Percentiles rank a stretch among this genome's conserved stretches.
Conservation (phyloP, 2,113 vertebrate genomes). For the Spilogale gracilis region DNA sequence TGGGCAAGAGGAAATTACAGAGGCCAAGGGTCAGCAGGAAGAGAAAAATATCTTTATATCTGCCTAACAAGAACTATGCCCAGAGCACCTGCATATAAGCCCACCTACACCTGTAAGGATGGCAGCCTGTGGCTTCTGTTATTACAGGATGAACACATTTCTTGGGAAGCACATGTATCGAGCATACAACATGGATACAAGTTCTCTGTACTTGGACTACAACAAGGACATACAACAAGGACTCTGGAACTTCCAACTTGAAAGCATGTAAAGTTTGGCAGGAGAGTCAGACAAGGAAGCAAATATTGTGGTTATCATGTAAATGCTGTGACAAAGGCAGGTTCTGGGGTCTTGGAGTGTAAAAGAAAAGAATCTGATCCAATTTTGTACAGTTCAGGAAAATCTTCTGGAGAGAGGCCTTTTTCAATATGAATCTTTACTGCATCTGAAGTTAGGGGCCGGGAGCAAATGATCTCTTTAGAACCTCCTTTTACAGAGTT, state of each 20-base stretch:
- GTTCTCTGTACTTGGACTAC: too few species aligned
- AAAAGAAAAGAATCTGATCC: neutral
- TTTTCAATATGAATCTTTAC: neutral
- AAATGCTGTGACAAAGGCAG: neutral
- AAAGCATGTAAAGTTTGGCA: neutral
- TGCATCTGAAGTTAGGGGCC: neutral
- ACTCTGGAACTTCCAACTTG: neutral
- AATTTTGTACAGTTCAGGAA: neutral
- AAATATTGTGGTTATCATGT: neutral
- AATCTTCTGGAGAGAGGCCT: neutral
- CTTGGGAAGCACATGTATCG: accelerated
- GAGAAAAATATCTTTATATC: neutral
- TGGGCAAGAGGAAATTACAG: neutral
- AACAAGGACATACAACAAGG: neutral
- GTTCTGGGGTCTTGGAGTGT: neutral
- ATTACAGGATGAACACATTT: neutral
- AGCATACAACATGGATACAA: too few species aligned
- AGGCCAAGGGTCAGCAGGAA: neutral
- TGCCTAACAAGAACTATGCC: neutral
- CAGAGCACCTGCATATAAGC: neutral
- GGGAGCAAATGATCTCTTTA: neutral
- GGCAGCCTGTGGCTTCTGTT: neutral
- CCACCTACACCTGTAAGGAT: neutral
- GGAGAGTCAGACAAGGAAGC: neutral
- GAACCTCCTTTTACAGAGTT: neutral